Base-by-base conservation (phyloP, 2,797 vertebrate genomes). In the Smutsia temminckii region DNA sequence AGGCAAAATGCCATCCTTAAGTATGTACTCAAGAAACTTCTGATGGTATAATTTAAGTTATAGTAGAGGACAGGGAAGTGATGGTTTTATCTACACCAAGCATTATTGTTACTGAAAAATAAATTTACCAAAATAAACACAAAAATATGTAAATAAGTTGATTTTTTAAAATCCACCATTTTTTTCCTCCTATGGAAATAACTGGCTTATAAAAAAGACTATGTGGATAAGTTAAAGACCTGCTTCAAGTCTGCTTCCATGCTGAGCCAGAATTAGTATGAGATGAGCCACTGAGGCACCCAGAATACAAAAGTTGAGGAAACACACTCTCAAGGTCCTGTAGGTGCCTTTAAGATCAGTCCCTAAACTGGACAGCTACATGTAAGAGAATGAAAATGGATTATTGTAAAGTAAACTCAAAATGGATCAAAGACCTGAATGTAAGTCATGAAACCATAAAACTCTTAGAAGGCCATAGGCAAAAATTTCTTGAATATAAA, bases 41-140 rank as follows among this genome's bases (percentile, higher is more conserved):
- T 53, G 27, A 84, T 84, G 51, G 63, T 53, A n/a, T 64, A 59
- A 85, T 40, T 85, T 61, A 89, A 86, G 42, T 94, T 85, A 89
- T 4, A 55, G 11, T 68, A 85, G n/a, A 95, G n/a, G 37, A 72
- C 1, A 55, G 9, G 49, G 18, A 92, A 94, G 10, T 78, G 29
- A 88, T 72, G 5, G 78, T 66, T 94, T 59, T 87, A 61, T 74
- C n/a, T 83, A 64, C 18, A 64, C 27, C 21, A 40, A 80, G 11
- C n/a, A 68, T 13, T 69, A 9, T 57, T 55, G 29, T 40, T 75
- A n/a, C n/a, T 63, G 6, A 72, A 92, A 78, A 92, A 75, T 12
- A 88, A 88, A 51, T 51, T 57, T 46, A 89, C 6, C 42, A 40
- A 77, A 64, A 34, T 34, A 78, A 69, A 80, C 18, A 46, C 13